Conservation (phyloP, 2,797 vertebrate genomes). For the Pipistrellus kuhlii region DNA sequence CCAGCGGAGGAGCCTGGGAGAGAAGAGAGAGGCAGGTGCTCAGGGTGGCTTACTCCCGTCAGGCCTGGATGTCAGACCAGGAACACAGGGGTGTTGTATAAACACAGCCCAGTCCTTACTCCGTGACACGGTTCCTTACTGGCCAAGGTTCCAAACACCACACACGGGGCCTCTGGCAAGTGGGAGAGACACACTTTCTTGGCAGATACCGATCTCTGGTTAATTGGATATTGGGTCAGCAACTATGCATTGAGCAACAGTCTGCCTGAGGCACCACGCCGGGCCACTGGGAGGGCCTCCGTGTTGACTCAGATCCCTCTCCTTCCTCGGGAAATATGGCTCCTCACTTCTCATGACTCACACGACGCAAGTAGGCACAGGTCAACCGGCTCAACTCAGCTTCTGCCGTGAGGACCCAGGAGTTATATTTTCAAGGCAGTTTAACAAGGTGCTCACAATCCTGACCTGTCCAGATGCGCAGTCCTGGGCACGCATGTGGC, state of each 20-base stretch:
- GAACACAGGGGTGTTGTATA: background rate
- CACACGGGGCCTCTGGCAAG: background rate
- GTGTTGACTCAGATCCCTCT: background rate
- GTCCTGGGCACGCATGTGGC: background rate
- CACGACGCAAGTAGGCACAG: background rate
- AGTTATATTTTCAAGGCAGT: background rate
- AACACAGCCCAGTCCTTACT: background rate
- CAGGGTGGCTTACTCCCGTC: background rate
- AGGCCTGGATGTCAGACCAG: background rate
- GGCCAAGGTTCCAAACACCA: background rate
- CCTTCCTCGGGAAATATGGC: background rate
- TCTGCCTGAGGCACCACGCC: background rate
- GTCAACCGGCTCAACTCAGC: background rate
- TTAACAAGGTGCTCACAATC: background rate
- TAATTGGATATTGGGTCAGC: background rate
- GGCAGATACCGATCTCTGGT: conserved; percentile 12
- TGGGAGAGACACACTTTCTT: background rate
- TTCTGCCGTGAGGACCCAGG: background rate
- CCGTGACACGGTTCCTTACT: background rate
- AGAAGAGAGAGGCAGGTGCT: background rate
- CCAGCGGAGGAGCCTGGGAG: background rate
- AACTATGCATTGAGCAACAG: background rate
- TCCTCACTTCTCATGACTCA: conserved; percentile 41
- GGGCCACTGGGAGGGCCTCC: background rate
- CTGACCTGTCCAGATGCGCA: background rate